phyloP scores from a whole-genome alignment of 2,888 invertebrate genomes.

The Synergus japonicus region DNA sequence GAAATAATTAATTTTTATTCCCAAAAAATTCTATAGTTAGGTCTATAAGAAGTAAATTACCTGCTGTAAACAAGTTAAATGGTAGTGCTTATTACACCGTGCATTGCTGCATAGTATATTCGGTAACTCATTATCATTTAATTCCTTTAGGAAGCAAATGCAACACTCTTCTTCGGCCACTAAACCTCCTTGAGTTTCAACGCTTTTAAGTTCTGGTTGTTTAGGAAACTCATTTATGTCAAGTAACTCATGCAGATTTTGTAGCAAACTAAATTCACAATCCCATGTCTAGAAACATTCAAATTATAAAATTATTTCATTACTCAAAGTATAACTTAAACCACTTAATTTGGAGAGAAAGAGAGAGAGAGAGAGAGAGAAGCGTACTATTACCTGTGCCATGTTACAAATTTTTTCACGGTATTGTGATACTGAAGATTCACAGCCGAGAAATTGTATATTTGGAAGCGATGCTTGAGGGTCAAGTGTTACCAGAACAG shows the following conservation, averaged over 20 bases:
- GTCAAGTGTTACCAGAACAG: slow-evolving; percentile 67
- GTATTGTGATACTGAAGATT: slow-evolving; percentile 64
- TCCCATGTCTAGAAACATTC: slow-evolving; percentile 68
- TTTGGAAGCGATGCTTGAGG: slow-evolving; percentile 66
- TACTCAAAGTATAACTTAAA: not conserved
- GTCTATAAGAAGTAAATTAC: slow-evolving; percentile 54
- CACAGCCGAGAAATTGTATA: slow-evolving; percentile 70
- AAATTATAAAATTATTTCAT: slow-evolving; percentile 16
- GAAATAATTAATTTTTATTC: too few relatives aligned
- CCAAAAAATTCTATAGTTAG: too few relatives aligned
- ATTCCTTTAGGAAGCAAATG: slow-evolving; percentile 70
- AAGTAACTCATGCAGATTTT: slow-evolving; percentile 68
- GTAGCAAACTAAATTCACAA: slow-evolving; percentile 57
- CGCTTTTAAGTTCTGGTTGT: slow-evolving; percentile 48
- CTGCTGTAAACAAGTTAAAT: slow-evolving; percentile 68
- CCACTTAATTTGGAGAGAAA: too few relatives aligned
- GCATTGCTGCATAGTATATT: slow-evolving; percentile 70
- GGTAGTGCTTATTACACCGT: slow-evolving; percentile 70
- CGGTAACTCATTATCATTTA: slow-evolving; percentile 61
- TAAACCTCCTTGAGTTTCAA: slow-evolving; percentile 54
- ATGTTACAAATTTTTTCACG: not conserved
- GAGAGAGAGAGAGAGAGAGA: too few relatives aligned
- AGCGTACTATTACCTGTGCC: not conserved
- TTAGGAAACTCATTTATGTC: slow-evolving; percentile 67
- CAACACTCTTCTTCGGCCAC: slow-evolving; percentile 71